Percentiles rank a stretch among this genome's conserved stretches.
These are phyloP conservation scores for Apocheima hispidaria DNA, from an alignment of 2,888 invertebrate genomes.

Conservation along the genomic window DNA sequence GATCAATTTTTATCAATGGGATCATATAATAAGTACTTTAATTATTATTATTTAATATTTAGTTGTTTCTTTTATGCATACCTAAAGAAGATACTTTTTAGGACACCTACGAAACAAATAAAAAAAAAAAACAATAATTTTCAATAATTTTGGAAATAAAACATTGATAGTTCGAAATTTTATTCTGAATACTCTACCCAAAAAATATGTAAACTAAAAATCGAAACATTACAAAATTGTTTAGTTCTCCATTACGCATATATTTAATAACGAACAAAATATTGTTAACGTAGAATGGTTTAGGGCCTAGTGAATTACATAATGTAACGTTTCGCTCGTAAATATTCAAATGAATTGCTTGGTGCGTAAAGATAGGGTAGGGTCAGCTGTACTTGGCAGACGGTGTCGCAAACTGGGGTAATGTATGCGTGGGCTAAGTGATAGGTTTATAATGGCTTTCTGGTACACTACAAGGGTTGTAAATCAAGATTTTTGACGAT, in stretches of 20 bases:
- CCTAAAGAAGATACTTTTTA: too few species aligned
- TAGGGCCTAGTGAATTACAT: conserved; percentile 54
- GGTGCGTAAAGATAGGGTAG: conserved; percentile 47
- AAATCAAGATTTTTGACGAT: conserved; percentile 29
- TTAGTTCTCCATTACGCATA: conserved; percentile 30
- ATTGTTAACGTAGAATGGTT: conserved; percentile 46
- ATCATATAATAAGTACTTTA: too few species aligned
- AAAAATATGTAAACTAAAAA: conserved; percentile 17
- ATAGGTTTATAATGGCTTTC: conserved; percentile 43
- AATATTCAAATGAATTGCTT: conserved; percentile 66
- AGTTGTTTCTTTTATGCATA: too few species aligned
- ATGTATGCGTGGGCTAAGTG: conserved; percentile 53
- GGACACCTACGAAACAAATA: too few species aligned
- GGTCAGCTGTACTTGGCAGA: conserved; percentile 3
- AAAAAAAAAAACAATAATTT: background rate
- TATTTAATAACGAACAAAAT: conserved; percentile 29
- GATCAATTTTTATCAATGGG: too few species aligned
- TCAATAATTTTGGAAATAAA: too few species aligned
- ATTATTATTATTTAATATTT: too few species aligned
- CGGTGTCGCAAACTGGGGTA: conserved; percentile 49
- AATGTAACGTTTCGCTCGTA: conserved; percentile 58
- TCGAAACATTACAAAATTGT: conserved; percentile 29
- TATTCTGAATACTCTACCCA: background rate
- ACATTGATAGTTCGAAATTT: too few species aligned
- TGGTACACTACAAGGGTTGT: conserved; percentile 20